Base-by-base conservation (phyloP, 92 coral and sea anemone genomes). In the Palythoa caribaeorum region DNA sequence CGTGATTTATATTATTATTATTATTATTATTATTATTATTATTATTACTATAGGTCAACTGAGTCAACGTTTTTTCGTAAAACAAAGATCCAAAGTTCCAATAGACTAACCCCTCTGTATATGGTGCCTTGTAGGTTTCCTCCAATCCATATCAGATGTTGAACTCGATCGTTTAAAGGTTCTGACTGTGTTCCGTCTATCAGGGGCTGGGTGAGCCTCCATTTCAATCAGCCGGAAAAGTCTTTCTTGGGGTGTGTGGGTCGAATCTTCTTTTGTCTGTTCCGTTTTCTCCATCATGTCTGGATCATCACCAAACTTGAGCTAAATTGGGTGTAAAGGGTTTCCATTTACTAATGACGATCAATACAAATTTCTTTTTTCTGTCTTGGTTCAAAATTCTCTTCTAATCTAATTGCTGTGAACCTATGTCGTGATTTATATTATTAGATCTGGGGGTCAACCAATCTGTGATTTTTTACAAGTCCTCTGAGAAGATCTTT, bases 231-330 rank as follows among this genome's bases (percentile, higher is more conserved):
- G 71, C 14, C 86, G 77, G 52, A 91, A 91, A n/a, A 91, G 89
- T 77, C 80, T 59, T 12, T 77, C 85, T 0, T 88, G 89, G 73
- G 35, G 72, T n/a, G 74, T 20, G 38, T 63, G n/a, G 20, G 87
- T 85, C 16, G 73, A 88, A 37, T 65, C 92, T 10, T 15, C 47
- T 9, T 15, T 3, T 21, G 69, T 65, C 16, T 70, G 55, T 6
- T 88, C 86, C 5, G 70, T 50, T 38, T 76, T 68, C 38, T 78
- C 83, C 13, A 38, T 28, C 5, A 85, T 65, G 54, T 92, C 94
- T 38, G 94, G 94, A 73, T 92, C 94, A 39, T 92, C 89, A 7
- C 87, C 83, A 80, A 88, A 92, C 79, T 85, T 92, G 66, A 92
- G 83, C 94, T 92, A 75, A 84, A 53, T 0, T 4, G 48, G n/a